These are phyloP conservation scores for Drosophila pseudoananassae DNA, from an alignment of 1,140 invertebrate genomes.

Conservation along the genomic window DNA sequence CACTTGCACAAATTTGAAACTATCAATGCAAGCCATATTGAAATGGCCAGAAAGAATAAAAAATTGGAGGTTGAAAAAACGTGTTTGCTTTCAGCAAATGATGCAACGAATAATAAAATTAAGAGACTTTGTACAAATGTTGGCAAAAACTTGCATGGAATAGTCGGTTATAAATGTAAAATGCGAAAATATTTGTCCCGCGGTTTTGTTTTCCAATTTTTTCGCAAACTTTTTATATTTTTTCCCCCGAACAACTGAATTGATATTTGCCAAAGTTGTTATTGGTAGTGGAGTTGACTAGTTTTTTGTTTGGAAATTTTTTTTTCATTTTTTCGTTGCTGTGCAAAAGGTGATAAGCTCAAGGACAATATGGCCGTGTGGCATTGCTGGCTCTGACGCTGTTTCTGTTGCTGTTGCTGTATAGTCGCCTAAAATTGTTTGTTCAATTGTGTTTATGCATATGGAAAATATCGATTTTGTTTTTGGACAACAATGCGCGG, in stretches of 20 bases:
- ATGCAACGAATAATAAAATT: slow-evolving; percentile 20
- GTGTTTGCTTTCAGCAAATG: slow-evolving; percentile 10
- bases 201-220: slow-evolving; percentile 34
- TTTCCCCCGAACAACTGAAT: slow-evolving; percentile 52
- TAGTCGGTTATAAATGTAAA: slow-evolving; percentile 7
- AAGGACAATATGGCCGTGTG: slow-evolving; percentile 69
- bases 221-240: slow-evolving; percentile 12
- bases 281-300: slow-evolving; percentile 19
- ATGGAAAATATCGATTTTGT: slow-evolving; percentile 68
- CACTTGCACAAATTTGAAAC: neutral
- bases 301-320: slow-evolving; percentile 50
- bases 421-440: slow-evolving; percentile 57
- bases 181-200: slow-evolving; percentile 40
- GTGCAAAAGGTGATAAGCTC: slow-evolving; percentile 73
- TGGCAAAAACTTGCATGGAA: no score
- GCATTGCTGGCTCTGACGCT: slow-evolving; percentile 43
- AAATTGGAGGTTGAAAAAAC: slow-evolving; percentile 2
- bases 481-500: slow-evolving; percentile 45
- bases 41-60: neutral
- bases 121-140: slow-evolving; percentile 8
- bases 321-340: slow-evolving; percentile 51
- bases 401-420: slow-evolving; percentile 2
- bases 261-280: slow-evolving; percentile 42
- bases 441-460: slow-evolving; percentile 72
- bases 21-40: slow-evolving; percentile 1